Evolutionary conservation across 64 coral and sea anemone species (phyloP).

Genomic region (Astreopora myriophthalma): DNA sequence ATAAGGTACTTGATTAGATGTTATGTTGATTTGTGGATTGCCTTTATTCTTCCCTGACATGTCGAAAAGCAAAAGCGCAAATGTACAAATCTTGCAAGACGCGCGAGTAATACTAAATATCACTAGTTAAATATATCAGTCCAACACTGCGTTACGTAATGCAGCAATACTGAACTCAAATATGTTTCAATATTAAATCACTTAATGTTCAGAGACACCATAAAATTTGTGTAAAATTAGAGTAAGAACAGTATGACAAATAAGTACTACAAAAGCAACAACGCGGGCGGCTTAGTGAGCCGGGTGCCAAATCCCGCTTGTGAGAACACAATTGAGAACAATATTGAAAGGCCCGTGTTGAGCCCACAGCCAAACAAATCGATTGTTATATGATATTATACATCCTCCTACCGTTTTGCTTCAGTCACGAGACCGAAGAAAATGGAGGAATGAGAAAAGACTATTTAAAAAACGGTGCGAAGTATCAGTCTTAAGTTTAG

Average conservation of each 20-base stretch:
- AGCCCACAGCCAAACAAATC: background rate
- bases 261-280: background rate
- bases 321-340: too few species aligned
- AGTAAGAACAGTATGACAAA: background rate
- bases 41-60: background rate
- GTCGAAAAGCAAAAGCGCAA: background rate
- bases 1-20: background rate
- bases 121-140: background rate
- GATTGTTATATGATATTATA: background rate
- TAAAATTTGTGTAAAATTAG: background rate
- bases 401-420: background rate
- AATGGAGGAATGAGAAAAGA: too few species aligned
- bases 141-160: background rate
- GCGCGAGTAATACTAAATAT: background rate
- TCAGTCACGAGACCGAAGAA: background rate
- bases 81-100: too few species aligned
- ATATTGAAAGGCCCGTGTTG: background rate
- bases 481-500: too few species aligned
- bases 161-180: background rate
- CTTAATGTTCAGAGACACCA: background rate
- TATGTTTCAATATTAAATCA: background rate
- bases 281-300: too few species aligned
- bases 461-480: too few species aligned
- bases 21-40: background rate
- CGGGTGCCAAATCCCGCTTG: too few species aligned